Evolutionary conservation across 2,113 vertebrate species (phyloP), one percentile per base, ranked within the genome.

Genomic region (Furnarius figulus): DNA sequence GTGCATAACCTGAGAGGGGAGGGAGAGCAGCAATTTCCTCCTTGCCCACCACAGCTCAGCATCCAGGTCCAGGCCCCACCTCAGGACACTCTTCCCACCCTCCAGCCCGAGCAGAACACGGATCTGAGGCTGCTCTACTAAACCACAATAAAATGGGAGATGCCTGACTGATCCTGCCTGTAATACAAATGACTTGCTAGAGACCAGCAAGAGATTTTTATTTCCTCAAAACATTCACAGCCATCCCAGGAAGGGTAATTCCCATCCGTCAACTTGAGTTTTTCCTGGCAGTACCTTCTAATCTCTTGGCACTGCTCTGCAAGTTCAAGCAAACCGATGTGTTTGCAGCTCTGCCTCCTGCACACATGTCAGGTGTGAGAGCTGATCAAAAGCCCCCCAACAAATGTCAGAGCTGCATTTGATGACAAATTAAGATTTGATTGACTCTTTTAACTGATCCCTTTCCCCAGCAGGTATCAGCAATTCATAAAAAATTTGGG

Each of bases 241-340:
- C 90, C 95, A 95, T 90, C 93, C 90, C 50, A 88, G 93, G 92
- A 96, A 96, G 92, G 92, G 95, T 93, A 92, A 96, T 96, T 96
- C 95, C 96, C 95, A 96, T 95, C 46, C 1, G 88, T 95, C 95
- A 95, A 61, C 31, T 96, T 94, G 96, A 96, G 95, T 37, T 84
- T 96, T 96, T 96, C 95, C 95, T 96, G 95, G 95, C 92, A 91
- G 65, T 35, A 83, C 85, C 88, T 93, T 67, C 85, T 53, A 78
- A 92, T 89, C 93, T 94, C 93, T 72, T 96, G 95, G 96, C 93
- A 84, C 46, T 0, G 8, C 44, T 44, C 71, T 44, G 65, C 27
- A 3, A 56, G 87, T 52, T 63, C 52, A 75, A 56, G 93, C 93
- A 75, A 63, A 37, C 83, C 96, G 95, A 90, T 92, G 92, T 79